Conservation (phyloP, 2,113 vertebrate species). For the Alaudala cheleensis region DNA sequence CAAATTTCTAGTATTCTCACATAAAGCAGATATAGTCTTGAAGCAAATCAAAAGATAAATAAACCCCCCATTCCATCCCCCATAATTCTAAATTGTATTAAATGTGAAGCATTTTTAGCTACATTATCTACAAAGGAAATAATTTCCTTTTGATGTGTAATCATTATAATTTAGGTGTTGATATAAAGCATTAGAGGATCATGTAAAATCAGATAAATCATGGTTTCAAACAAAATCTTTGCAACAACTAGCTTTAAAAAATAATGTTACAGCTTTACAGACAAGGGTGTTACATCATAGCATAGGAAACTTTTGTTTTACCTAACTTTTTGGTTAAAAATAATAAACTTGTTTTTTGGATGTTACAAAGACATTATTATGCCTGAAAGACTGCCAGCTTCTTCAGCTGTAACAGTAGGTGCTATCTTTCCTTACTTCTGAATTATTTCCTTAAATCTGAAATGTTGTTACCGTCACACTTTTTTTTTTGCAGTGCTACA, state of each 20-base stretch:
- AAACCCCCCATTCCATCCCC: accelerated
- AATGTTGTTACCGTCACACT: neutral
- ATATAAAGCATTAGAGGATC: neutral
- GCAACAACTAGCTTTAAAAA: neutral
- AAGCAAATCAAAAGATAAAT: neutral
- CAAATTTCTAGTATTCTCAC: neutral
- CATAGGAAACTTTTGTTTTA: neutral
- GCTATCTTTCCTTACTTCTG: neutral
- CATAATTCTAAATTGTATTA: neutral
- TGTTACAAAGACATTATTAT: neutral
- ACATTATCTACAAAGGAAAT: neutral
- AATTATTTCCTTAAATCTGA: neutral
- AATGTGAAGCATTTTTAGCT: neutral
- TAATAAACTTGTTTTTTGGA: neutral
- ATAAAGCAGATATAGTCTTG: neutral
- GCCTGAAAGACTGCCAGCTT: neutral
- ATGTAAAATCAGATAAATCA: neutral
- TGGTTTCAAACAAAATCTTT: neutral
- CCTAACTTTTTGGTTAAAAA: neutral
- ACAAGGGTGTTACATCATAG: neutral
- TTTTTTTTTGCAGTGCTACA: neutral
- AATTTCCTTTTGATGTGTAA: neutral
- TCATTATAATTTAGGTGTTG: neutral
- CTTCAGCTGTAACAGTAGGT: neutral
- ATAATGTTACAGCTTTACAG: neutral